Percentiles rank a stretch among this genome's conserved stretches.
Conservation (phyloP, 2,888 invertebrate species). For the Tryphoninae sp. region DNA sequence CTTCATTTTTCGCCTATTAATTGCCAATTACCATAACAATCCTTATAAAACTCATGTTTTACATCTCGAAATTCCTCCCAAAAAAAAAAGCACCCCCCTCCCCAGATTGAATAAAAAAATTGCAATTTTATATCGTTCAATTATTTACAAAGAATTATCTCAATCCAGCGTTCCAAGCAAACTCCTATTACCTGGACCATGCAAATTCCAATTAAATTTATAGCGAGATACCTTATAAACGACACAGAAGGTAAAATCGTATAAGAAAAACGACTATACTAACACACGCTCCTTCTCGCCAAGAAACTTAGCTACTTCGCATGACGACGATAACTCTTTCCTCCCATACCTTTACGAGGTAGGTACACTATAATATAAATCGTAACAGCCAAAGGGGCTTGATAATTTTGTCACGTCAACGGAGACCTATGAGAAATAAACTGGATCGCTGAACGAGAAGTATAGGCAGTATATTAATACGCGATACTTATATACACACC, state of each 20-base stretch:
- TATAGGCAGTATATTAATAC: background rate
- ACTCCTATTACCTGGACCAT: slow-evolving; percentile 50
- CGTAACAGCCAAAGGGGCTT: slow-evolving; percentile 46
- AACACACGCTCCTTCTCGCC: slow-evolving; percentile 24
- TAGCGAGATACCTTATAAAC: slow-evolving; percentile 29
- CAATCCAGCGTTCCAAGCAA: slow-evolving; percentile 26
- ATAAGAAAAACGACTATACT: slow-evolving; percentile 38
- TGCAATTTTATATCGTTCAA: background rate
- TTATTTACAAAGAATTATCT: slow-evolving; percentile 1
- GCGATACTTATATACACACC: background rate
- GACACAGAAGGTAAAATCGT: slow-evolving; percentile 37
- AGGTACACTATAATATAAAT: slow-evolving; percentile 50
- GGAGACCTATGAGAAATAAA: slow-evolving; percentile 50
- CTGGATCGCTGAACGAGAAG: slow-evolving; percentile 31
- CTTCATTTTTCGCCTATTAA: too few species aligned
- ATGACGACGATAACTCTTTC: slow-evolving; percentile 52
- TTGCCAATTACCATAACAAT: too few species aligned
- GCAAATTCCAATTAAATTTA: slow-evolving; percentile 49
- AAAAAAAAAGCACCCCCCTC: too few species aligned
- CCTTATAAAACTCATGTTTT: too few species aligned
- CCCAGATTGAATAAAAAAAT: too few species aligned
- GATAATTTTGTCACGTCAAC: slow-evolving; percentile 61
- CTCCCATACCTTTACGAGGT: slow-evolving; percentile 39
- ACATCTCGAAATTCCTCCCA: too few species aligned
- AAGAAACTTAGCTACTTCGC: slow-evolving; percentile 38